A percentile compares a stretch with the other conserved stretches of the same genome.
Evolutionary conservation across 92 coral and sea anemone genomes (phyloP).

Genomic region (Scolanthus callimorphus): DNA sequence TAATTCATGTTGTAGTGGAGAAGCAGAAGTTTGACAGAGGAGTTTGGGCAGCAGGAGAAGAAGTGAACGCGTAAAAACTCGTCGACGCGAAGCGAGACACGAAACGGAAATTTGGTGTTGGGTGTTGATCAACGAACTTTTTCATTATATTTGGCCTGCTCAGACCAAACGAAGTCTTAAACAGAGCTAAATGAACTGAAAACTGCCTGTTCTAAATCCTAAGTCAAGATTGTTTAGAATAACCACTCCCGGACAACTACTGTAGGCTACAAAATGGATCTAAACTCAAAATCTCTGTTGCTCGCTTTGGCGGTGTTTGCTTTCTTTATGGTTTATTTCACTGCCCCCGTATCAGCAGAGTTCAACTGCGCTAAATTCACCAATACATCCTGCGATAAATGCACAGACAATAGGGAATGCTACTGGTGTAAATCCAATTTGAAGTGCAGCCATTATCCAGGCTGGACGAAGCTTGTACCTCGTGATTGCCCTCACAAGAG

Average conservation of each 20-base stretch:
- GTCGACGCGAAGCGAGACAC: too few species aligned
- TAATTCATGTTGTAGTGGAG: too few species aligned
- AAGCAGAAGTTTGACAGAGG: too few species aligned
- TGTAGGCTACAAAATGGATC: constrained; percentile 10
- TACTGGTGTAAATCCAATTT: constrained; percentile 68
- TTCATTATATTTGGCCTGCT: too few species aligned
- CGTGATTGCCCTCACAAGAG: constrained; percentile 72
- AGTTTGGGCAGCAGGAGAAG: too few species aligned
- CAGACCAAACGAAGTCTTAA: too few species aligned
- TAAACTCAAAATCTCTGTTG: constrained; percentile 11
- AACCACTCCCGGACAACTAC: too few species aligned
- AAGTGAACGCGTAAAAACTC: too few species aligned
- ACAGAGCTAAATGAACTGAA: too few species aligned
- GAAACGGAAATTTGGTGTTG: too few species aligned
- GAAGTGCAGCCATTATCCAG: constrained; percentile 53
- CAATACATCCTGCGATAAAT: constrained; percentile 68
- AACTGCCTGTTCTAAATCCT: not conserved
- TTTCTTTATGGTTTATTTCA: constrained; percentile 36
- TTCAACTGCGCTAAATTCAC: constrained; percentile 32
- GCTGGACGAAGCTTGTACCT: constrained; percentile 71
- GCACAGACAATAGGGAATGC: constrained; percentile 64
- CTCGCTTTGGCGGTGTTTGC: constrained; percentile 32
- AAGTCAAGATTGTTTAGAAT: too few species aligned
- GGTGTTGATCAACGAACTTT: too few species aligned
- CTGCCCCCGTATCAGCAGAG: constrained; percentile 54